Base-by-base conservation (phyloP, 2,797 vertebrate species). In the Pseudochromis fuscus region DNA sequence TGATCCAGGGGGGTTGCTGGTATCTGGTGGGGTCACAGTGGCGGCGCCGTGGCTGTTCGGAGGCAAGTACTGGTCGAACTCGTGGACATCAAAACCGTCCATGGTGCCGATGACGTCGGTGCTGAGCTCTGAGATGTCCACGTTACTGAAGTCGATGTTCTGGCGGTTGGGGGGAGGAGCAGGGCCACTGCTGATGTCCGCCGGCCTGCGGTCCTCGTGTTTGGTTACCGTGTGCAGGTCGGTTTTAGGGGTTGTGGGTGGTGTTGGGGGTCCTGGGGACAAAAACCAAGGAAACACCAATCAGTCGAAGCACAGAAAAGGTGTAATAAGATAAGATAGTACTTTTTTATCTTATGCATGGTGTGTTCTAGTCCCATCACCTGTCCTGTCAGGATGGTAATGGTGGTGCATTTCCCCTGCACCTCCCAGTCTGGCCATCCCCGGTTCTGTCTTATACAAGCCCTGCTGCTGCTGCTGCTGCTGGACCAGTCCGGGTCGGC, bases 61-160 rank as follows among this genome's bases (percentile, higher is more conserved):
- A 0, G 96, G 95, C 85, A 97, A 89, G 86, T 97, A 98, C 86
- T 97, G 96, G 91, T 98, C 96, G 0, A 97, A 95, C 88, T 98
- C 96, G 0, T 95, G 95, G 28, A 97, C 96, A 0, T 98, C 96
- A 0, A 97, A 96, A 51, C 94, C 90, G 35, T 95, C 96, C 67
- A 97, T 97, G 92, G 94, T 95, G 89, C 94, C 83, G 75, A 97
- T 96, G 91, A 97, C 96, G 53, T 97, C 96, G 0, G 93, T 96
- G 92, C 96, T 97, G 66, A 98, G 92, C 89, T 96, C 96, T 0
- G 95, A 95, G 91, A 98, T 96, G 92, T 98, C 96, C 85, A 97
- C 94, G 5, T 96, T 95, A 82, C 96, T 97, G 93, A 98, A 97
- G 90, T 97, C 96, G 0, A 97, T 97, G 93, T 97, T 97, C 89